A percentile compares a stretch with the other conserved stretches of the same genome.
These are phyloP conservation scores for Liodrosophila aerea DNA, from an alignment of 2,888 invertebrate genomes.

Conservation along the genomic window DNA sequence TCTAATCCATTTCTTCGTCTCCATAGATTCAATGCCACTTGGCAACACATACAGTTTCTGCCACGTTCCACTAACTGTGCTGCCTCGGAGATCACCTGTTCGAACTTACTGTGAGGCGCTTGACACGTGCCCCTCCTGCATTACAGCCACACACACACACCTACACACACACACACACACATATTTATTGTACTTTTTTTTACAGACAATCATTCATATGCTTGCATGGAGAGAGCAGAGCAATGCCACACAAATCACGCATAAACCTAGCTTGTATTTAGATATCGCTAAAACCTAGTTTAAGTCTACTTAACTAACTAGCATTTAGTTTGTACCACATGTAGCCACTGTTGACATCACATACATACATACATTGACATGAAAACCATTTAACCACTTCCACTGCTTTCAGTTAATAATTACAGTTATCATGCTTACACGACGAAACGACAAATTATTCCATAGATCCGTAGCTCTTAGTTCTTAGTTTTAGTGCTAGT, in stretches of 20 bases:
- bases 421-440: too few relatives aligned
- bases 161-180: conserved; percentile 28
- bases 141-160: conserved; percentile 20
- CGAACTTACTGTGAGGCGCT: conserved; percentile 76
- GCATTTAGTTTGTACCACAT: conserved; percentile 15
- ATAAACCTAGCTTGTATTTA: conserved; percentile 40
- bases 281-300: conserved; percentile 18
- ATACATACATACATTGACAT: conserved; percentile 18
- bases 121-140: too few relatives aligned
- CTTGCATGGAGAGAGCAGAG: conserved; percentile 18
- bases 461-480: too few relatives aligned
- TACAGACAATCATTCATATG: conserved; percentile 17
- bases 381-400: too few relatives aligned
- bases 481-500: too few relatives aligned
- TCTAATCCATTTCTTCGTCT: too few relatives aligned
- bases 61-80: conserved; percentile 79
- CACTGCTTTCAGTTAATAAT: too few relatives aligned
- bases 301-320: conserved; percentile 25
- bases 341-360: conserved; percentile 63
- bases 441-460: too few relatives aligned
- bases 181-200: conserved; percentile 70
- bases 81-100: conserved; percentile 71
- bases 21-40: conserved; percentile 81
- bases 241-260: conserved; percentile 34
- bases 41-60: conserved; percentile 81